Evolutionary conservation across 2,888 invertebrate species (phyloP).

Genomic region (Acanthopleura granulata): DNA sequence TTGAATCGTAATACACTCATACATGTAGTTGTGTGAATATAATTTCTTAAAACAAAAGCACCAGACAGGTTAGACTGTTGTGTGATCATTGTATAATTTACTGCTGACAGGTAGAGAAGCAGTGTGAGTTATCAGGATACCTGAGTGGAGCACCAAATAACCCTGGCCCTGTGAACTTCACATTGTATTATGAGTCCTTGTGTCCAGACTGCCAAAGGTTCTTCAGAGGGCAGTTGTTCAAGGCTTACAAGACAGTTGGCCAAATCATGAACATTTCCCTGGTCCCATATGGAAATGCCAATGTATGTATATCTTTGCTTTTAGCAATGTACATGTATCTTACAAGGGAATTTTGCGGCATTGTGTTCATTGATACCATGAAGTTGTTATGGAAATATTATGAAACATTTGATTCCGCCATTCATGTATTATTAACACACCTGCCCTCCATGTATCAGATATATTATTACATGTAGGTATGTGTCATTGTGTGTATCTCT

Average conservation of each 20-base stretch:
- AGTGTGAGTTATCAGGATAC: constrained; percentile 19
- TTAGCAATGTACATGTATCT: not conserved
- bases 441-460: no score
- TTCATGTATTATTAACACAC: no score
- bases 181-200: constrained; percentile 65
- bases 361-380: no score
- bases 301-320: constrained; percentile 39
- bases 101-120: constrained; percentile 26
- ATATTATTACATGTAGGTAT: no score
- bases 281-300: constrained; percentile 68
- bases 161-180: constrained; percentile 52
- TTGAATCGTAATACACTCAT: not conserved
- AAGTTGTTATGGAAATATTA: no score
- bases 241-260: constrained; percentile 46
- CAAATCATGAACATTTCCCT: constrained; percentile 61
- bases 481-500: no score
- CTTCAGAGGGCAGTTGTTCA: constrained; percentile 50
- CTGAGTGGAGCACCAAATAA: not conserved
- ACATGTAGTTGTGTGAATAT: not conserved
- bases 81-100: not conserved
- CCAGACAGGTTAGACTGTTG: not conserved
- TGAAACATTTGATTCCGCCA: no score
- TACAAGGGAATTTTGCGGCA: no score
- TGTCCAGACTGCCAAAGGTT: constrained; percentile 65
- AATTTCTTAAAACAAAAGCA: not conserved